These are phyloP conservation scores for Gymnothorax reevesii DNA, from an alignment of 2,797 vertebrate species.

Conservation along the genomic window DNA sequence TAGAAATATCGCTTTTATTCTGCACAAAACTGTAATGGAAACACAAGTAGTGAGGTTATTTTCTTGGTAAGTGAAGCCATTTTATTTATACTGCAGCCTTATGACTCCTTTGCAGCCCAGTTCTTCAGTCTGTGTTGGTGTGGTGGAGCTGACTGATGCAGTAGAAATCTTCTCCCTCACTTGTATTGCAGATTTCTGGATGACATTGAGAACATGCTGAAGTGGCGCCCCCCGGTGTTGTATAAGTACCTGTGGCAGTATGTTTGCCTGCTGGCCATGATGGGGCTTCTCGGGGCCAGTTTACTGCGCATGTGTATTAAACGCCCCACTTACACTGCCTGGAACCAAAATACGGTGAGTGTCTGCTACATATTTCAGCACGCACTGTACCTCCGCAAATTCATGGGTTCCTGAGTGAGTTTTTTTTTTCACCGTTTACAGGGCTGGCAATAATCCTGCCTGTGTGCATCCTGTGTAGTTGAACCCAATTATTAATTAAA, in stretches of 20 bases:
- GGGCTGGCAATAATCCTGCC: no score
- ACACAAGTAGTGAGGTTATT: background rate
- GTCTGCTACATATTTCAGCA: background rate
- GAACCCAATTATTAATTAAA: no score
- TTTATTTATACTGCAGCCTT: background rate
- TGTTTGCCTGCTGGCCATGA: conserved; percentile 73
- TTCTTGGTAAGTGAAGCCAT: background rate
- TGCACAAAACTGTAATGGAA: no score
- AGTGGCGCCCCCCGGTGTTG: conserved; percentile 63
- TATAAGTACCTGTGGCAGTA: conserved; percentile 81
- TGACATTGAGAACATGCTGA: conserved; percentile 73
- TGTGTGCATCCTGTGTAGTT: no score
- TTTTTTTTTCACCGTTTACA: no score
- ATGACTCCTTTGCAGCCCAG: background rate
- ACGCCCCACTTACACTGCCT: conserved; percentile 70
- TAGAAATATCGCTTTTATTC: background rate
- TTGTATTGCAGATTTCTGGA: conserved; percentile 72
- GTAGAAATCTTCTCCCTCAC: background rate
- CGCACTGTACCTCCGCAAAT: background rate
- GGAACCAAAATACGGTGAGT: conserved; percentile 72
- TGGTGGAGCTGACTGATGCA: background rate
- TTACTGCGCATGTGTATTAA: conserved; percentile 59
- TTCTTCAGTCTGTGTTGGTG: background rate
- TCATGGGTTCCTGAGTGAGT: background rate
- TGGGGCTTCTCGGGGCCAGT: conserved; percentile 69